A percentile compares a stretch with the other conserved stretches of the same genome.
Evolutionary conservation across 2,888 invertebrate species (phyloP).

Genomic region (Seira sanloemensis): DNA sequence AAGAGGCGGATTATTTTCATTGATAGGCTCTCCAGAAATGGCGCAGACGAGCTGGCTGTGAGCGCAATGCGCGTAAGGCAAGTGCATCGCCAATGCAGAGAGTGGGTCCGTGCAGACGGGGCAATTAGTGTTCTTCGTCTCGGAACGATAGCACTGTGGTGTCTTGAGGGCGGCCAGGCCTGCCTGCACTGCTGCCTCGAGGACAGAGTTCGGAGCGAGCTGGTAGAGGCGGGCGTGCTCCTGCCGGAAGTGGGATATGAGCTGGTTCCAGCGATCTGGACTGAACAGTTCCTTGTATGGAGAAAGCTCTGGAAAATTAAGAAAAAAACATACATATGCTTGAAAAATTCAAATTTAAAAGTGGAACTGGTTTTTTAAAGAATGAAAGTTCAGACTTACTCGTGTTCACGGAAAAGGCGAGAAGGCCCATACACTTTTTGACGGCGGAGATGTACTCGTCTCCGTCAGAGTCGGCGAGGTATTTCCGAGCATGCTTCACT

Average conservation of each 20-base stretch:
- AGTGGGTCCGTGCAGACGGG: slow-evolving; percentile 95
- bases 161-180: slow-evolving; percentile 97
- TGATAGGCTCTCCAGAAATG: slow-evolving; percentile 92
- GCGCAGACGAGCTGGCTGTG: slow-evolving; percentile 96
- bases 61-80: slow-evolving; percentile 95
- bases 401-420: slow-evolving; percentile 93
- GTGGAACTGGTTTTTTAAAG: too few species aligned
- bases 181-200: slow-evolving; percentile 93
- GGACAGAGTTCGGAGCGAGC: slow-evolving; percentile 91
- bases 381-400: too few species aligned
- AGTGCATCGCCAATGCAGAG: slow-evolving; percentile 87
- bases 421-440: slow-evolving; percentile 95
- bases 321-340: background rate
- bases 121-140: slow-evolving; percentile 87
- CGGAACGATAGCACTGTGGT: slow-evolving; percentile 79
- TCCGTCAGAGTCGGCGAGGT: slow-evolving; percentile 91
- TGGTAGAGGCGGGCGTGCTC: slow-evolving; percentile 97
- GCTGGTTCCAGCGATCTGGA: slow-evolving; percentile 86
- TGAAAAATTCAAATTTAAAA: slow-evolving; percentile 5
- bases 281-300: slow-evolving; percentile 78
- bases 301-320: slow-evolving; percentile 67
- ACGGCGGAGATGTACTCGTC: slow-evolving; percentile 81
- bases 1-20: slow-evolving; percentile 98
- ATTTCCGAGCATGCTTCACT: slow-evolving; percentile 94
- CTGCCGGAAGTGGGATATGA: slow-evolving; percentile 92